phyloP scores from a whole-genome alignment of 2,888 invertebrate genomes.

The Monoplex corrugatus region DNA sequence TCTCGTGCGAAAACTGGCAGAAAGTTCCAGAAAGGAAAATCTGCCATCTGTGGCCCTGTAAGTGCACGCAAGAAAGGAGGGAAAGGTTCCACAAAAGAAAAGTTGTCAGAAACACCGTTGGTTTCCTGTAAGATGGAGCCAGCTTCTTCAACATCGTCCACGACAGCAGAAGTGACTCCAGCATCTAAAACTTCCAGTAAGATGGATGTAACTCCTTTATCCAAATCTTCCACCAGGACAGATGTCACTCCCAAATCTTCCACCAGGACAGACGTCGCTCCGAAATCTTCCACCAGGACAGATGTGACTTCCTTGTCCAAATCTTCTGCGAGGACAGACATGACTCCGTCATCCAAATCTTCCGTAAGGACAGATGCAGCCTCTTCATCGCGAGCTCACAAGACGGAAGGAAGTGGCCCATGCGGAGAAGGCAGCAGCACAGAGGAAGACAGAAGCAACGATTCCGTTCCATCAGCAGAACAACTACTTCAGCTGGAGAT shows the following conservation, averaged over 20 bases:
- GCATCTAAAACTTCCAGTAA: not conserved
- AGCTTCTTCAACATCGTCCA: not conserved
- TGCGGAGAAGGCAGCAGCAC: not conserved
- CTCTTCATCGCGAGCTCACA: not conserved
- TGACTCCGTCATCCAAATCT: not conserved
- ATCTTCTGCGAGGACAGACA: not conserved
- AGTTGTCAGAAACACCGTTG: not conserved
- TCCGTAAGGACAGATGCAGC: not conserved
- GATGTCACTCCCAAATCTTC: not conserved
- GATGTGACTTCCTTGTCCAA: not conserved
- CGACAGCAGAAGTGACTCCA: not conserved
- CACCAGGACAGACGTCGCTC: not conserved
- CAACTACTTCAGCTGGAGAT: slow-evolving; percentile 21
- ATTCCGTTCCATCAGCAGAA: not conserved
- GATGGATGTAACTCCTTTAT: not conserved
- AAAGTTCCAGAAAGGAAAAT: not conserved
- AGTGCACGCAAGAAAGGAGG: not conserved
- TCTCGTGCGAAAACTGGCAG: not conserved
- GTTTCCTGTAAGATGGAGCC: not conserved
- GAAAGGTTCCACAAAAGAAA: not conserved
- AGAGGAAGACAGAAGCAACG: not conserved
- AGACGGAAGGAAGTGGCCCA: not conserved
- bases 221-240: not conserved
- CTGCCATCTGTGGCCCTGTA: too few species aligned
- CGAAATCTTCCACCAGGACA: not conserved